phyloP scores from a whole-genome alignment of 2,888 invertebrate species.

The Caenorhabditis sp. region DNA sequence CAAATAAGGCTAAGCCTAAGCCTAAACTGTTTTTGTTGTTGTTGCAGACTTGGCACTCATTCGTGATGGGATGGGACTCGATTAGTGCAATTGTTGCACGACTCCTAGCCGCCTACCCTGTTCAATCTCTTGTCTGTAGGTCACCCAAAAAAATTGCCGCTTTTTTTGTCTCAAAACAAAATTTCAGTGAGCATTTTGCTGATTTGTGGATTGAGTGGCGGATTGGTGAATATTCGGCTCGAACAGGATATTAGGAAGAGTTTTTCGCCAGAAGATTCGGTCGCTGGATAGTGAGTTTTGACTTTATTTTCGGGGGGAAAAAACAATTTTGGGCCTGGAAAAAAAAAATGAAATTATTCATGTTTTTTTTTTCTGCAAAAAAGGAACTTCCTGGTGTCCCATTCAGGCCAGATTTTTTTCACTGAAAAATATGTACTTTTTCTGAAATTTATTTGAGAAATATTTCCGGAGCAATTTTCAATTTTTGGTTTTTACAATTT shows the following conservation, averaged over 20 bases:
- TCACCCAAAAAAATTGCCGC: neutral
- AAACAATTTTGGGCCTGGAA: neutral
- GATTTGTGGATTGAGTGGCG: constrained; percentile 33
- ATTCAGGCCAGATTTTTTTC: too few relatives aligned
- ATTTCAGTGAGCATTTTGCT: constrained; percentile 47
- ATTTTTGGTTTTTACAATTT: too few relatives aligned
- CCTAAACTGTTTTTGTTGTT: neutral
- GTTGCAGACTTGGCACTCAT: neutral
- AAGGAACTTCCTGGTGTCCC: too few relatives aligned
- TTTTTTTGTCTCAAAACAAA: too few relatives aligned
- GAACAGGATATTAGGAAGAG: constrained; percentile 64
- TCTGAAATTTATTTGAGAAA: too few relatives aligned
- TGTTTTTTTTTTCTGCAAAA: too few relatives aligned
- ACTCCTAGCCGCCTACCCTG: constrained; percentile 41
- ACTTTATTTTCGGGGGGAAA: neutral
- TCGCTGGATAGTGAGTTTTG: constrained; percentile 59
- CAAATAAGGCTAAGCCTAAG: too few relatives aligned
- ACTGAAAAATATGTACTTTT: too few relatives aligned
- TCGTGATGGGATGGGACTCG: constrained; percentile 43
- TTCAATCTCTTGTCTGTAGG: constrained; percentile 39
- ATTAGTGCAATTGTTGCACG: constrained; percentile 48
- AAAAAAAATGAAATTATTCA: too few relatives aligned
- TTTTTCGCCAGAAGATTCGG: constrained; percentile 65
- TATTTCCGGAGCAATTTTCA: too few relatives aligned
- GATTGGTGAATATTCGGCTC: constrained; percentile 54